Evolutionary conservation across 30 jellyfish, hydroid and myxozoan species (phyloP).

Genomic region (Cassiopea andromeda): DNA sequence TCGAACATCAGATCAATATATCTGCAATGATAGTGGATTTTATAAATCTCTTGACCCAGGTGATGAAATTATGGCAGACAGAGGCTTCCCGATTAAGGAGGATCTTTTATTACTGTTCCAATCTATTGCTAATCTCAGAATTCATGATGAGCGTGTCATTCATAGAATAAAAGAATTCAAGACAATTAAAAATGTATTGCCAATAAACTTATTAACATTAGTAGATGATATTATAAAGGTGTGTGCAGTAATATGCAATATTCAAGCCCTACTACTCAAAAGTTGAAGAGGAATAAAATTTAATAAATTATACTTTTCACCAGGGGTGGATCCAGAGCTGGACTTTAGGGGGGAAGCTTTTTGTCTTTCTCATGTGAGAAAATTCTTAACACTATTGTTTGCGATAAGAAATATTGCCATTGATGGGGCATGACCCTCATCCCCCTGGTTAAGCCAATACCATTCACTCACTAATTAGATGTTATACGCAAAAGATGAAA

Average conservation of each 20-base stretch:
- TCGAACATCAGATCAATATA: slow-evolving; percentile 53
- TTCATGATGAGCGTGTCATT: slow-evolving; percentile 56
- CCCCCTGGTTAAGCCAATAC: too few species aligned
- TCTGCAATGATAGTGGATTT: slow-evolving; percentile 22
- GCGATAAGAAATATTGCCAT: too few species aligned
- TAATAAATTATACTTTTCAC: too few species aligned
- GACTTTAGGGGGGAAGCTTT: too few species aligned
- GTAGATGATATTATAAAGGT: slow-evolving; percentile 43
- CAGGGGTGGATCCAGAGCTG: too few species aligned
- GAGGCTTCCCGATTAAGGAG: slow-evolving; percentile 56
- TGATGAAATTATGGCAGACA: slow-evolving; percentile 68
- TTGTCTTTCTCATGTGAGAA: too few species aligned
- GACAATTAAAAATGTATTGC: slow-evolving; percentile 36
- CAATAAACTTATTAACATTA: slow-evolving; percentile 52
- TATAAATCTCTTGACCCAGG: slow-evolving; percentile 33
- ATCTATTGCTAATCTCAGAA: slow-evolving; percentile 48
- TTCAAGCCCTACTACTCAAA: slow-evolving; percentile 48
- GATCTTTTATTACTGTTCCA: slow-evolving; percentile 59
- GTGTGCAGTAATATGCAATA: slow-evolving; percentile 62
- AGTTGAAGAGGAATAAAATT: too few species aligned
- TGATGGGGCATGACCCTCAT: too few species aligned
- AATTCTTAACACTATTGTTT: too few species aligned
- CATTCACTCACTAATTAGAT: not conserved
- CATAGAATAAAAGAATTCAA: slow-evolving; percentile 28
- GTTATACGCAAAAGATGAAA: not conserved